Conservation (phyloP, 1,140 invertebrate genomes). For the Philaenus spumarius region DNA sequence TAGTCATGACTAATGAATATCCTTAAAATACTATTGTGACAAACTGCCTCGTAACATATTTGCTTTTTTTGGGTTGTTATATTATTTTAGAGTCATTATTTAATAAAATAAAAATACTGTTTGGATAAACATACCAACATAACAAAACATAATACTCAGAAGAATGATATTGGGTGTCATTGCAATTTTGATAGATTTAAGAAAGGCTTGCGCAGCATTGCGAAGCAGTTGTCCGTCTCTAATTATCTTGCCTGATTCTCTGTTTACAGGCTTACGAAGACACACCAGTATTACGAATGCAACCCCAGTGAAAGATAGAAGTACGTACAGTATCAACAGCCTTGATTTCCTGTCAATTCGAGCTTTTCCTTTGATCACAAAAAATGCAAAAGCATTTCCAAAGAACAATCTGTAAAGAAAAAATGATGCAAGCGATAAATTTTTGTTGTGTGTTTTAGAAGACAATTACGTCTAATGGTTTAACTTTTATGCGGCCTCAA, state of each 20-base stretch:
- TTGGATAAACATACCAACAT: conserved; percentile 56
- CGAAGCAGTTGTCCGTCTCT: no score
- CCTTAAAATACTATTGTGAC: no score
- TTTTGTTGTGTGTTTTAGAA: no score
- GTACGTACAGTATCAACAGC: conserved; percentile 63
- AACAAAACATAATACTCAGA: conserved; percentile 78
- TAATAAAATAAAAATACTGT: no score
- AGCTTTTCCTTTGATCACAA: conserved; percentile 20
- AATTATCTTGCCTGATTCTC: not conserved
- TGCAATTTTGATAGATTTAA: conserved; percentile 69
- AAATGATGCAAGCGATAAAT: no score
- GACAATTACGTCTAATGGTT: no score
- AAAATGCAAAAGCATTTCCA: conserved; percentile 24
- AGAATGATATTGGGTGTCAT: conserved; percentile 77
- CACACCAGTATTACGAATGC: conserved; percentile 62
- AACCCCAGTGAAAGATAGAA: conserved; percentile 60
- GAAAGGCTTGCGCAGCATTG: conserved; percentile 49
- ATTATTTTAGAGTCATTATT: no score
- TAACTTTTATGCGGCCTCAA: no score
- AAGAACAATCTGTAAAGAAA: conserved; percentile 25
- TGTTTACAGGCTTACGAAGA: conserved; percentile 40
- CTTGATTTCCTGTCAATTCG: conserved; percentile 54
- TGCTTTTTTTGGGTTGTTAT: no score
- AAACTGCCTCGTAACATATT: no score
- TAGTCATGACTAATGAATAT: no score